Evolutionary conservation across 2,113 vertebrate genomes (phyloP), one percentile per base, ranked within the genome.

Genomic region (Macaca fascicularis): DNA sequence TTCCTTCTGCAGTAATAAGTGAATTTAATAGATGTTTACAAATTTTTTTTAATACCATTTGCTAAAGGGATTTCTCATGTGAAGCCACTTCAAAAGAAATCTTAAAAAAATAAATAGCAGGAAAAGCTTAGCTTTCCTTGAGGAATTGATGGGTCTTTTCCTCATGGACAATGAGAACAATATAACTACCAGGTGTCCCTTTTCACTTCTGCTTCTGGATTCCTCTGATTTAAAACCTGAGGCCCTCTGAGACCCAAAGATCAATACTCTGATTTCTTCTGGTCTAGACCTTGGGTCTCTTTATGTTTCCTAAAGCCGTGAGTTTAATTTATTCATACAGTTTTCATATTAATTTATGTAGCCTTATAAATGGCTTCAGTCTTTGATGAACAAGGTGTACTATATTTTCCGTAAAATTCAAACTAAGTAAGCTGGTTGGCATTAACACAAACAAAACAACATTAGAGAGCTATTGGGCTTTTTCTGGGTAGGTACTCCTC

Each of bases 321-420:
- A 25, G 43, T 95, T 94, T 85, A 67, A 76, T 72, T 90, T 69
- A 82, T 90, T 86, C 22, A 59, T 85, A 19, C 22, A 48, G 64
- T 95, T 96, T 81, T 85, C 57, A 59, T 86, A 8, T 52, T 87
- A 89, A 72, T n/a, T 80, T 90, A 55, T 27, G 6, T 88, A 32
- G 48, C 85, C 76, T 95, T 91, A 81, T 59, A 52, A 69, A 95
- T 67, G 45, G 50, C 16, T 52, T 89, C 45, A 83, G 59, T 81
- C 90, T 93, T 90, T 52, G 40, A 64, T 90, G 69, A 80, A 12
- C 16, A 76, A 43, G 5, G 52, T 67, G 81, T 17, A 86, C 19
- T 38, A 2, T 74, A 35, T 70, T 88, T 88, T 92, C 78, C 88
- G 0, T 90, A 22, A 76, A 8, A 8, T 92, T 94, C 72, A 96